A percentile compares a stretch with the other conserved stretches of the same genome.
Evolutionary conservation across 2,113 vertebrate genomes (phyloP).

Genomic region (Elanus axillaris): DNA sequence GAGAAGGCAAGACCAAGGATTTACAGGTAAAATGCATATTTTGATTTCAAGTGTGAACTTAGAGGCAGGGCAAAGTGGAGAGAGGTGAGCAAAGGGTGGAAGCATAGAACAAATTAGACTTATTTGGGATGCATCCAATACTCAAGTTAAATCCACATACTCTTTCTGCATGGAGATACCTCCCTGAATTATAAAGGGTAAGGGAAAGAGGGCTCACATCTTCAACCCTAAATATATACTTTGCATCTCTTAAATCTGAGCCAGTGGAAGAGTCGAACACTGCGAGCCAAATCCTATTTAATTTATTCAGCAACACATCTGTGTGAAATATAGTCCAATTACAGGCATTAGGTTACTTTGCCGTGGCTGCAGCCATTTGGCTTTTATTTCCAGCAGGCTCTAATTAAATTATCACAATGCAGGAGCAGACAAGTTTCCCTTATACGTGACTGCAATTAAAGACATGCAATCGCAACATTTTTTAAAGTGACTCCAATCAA

Average conservation of each 20-base stretch:
- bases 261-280: not conserved
- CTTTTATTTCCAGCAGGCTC: constrained; percentile 51
- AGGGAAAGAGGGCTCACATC: not conserved
- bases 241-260: not conserved
- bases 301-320: constrained; percentile 51
- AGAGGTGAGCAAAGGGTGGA: not conserved
- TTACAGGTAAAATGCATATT: not conserved
- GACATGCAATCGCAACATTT: constrained; percentile 45
- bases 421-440: constrained; percentile 26
- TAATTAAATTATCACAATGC: constrained; percentile 59
- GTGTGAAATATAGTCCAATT: constrained; percentile 57
- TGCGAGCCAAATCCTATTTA: not conserved
- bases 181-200: not conserved
- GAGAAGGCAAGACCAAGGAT: not conserved
- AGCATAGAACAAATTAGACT: not conserved
- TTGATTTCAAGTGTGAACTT: not conserved
- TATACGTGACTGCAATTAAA: constrained; percentile 55
- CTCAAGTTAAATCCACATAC: not conserved
- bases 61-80: not conserved
- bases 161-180: not conserved
- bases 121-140: not conserved
- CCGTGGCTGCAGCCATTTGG: constrained; percentile 35
- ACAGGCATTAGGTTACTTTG: constrained; percentile 50
- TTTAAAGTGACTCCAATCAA: constrained; percentile 53
- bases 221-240: not conserved